phyloP scores from a whole-genome alignment of 2,113 vertebrate species.

The Boulengeromyrus knoepffleri region DNA sequence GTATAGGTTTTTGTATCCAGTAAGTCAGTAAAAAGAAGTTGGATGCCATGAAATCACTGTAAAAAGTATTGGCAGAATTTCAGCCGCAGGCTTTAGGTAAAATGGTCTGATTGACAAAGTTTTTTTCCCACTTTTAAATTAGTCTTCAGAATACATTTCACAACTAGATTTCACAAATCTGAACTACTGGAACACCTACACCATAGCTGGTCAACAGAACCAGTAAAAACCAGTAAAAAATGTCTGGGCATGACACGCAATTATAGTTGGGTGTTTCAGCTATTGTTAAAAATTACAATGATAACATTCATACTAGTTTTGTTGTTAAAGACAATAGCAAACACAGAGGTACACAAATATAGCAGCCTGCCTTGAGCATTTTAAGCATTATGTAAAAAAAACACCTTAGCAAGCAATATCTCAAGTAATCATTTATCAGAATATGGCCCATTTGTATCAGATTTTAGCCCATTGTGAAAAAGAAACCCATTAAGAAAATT shows the following conservation, averaged over 20 bases:
- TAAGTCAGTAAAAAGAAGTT: neutral
- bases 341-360: neutral
- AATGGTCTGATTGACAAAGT: neutral
- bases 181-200: neutral
- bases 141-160: neutral
- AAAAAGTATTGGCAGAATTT: neutral
- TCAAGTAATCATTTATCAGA: conserved; percentile 50
- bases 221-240: neutral
- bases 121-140: neutral
- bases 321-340: neutral
- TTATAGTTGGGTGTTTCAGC: neutral
- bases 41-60: neutral
- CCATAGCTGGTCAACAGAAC: neutral
- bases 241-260: neutral
- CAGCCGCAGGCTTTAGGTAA: neutral
- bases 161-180: neutral
- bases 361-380: neutral
- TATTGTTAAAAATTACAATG: neutral
- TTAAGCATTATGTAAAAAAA: neutral
- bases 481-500: conserved; percentile 55
- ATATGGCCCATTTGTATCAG: conserved; percentile 45
- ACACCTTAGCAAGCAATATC: neutral
- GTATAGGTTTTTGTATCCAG: neutral
- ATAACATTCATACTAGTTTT: neutral
- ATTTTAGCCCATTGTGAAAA: conserved; percentile 48